Percentiles rank a stretch among this genome's conserved stretches.
Evolutionary conservation across 2,113 vertebrate genomes (phyloP).

Genomic region (Miniopterus natalensis): DNA sequence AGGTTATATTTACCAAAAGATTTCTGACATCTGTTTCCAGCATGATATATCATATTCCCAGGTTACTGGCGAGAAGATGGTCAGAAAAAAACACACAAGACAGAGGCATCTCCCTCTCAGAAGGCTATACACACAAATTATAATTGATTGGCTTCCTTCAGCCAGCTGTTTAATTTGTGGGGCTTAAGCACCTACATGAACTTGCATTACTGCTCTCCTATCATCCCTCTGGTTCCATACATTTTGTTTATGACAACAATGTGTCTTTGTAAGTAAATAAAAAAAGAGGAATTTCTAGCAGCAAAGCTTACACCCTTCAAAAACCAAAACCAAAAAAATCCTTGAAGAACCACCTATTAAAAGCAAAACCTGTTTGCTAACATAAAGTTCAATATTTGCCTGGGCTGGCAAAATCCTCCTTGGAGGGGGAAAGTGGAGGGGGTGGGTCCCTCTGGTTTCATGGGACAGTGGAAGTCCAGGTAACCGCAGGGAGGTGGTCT

Average conservation of each 20-base stretch:
- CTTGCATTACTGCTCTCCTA: constrained; percentile 41
- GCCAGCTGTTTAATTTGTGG: constrained; percentile 62
- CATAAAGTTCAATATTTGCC: constrained; percentile 64
- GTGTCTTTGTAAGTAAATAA: constrained; percentile 22
- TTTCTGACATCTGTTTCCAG: constrained; percentile 45
- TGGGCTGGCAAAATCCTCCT: constrained; percentile 21
- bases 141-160: constrained; percentile 65
- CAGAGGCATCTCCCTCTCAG: constrained; percentile 61
- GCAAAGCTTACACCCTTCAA: constrained; percentile 43
- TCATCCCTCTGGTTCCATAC: background rate
- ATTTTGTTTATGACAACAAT: constrained; percentile 31
- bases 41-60: constrained; percentile 36
- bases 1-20: constrained; percentile 46
- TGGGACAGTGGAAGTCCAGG: background rate
- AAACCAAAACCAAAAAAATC: constrained; percentile 49
- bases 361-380: constrained; percentile 67
- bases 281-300: background rate
- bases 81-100: constrained; percentile 9
- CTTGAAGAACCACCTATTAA: constrained; percentile 60
- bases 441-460: background rate
- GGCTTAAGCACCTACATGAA: constrained; percentile 70
- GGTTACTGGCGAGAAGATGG: constrained; percentile 36
- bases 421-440: background rate
- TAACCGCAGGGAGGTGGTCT: background rate
- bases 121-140: background rate